phyloP scores from a whole-genome alignment of 2,888 invertebrate genomes.

The Phoenoteleia sp. region DNA sequence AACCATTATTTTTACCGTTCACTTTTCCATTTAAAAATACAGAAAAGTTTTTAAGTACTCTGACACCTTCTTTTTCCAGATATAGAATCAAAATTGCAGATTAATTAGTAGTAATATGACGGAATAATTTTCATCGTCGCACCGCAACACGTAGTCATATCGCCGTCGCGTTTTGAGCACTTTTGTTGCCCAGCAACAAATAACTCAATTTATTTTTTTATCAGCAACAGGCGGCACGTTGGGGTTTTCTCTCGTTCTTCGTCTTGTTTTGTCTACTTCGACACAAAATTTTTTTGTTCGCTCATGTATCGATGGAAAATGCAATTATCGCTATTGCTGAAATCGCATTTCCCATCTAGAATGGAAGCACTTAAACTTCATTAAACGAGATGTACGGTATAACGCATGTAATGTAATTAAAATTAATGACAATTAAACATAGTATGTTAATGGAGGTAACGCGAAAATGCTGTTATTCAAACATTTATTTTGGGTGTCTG shows the following conservation, averaged over 20 bases:
- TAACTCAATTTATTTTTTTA: slow-evolving; percentile 18
- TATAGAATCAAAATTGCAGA: slow-evolving; percentile 2
- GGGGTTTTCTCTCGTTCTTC: neutral
- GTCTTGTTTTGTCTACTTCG: neutral
- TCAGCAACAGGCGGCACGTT: slow-evolving; percentile 30
- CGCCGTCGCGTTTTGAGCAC: slow-evolving; percentile 25
- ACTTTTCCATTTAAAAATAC: too few relatives aligned
- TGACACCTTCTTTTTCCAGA: slow-evolving; percentile 13
- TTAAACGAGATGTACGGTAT: neutral
- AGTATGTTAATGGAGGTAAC: neutral
- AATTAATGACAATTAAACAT: neutral
- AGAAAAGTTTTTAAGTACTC: slow-evolving; percentile 1
- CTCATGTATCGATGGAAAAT: neutral
- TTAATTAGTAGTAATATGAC: slow-evolving; percentile 13
- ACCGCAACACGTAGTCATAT: slow-evolving; percentile 35
- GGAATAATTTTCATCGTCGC: slow-evolving; percentile 13
- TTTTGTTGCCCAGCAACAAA: slow-evolving; percentile 62
- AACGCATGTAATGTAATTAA: neutral
- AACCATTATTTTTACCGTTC: too few relatives aligned
- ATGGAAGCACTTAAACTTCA: neutral
- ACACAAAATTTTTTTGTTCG: neutral
- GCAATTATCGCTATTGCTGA: neutral
- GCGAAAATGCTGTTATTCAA: slow-evolving; percentile 5
- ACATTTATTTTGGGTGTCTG: neutral
- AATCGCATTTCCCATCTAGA: neutral